Base-by-base conservation (phyloP, 2,888 invertebrate species). In the Lasioglossum oenotherae region DNA sequence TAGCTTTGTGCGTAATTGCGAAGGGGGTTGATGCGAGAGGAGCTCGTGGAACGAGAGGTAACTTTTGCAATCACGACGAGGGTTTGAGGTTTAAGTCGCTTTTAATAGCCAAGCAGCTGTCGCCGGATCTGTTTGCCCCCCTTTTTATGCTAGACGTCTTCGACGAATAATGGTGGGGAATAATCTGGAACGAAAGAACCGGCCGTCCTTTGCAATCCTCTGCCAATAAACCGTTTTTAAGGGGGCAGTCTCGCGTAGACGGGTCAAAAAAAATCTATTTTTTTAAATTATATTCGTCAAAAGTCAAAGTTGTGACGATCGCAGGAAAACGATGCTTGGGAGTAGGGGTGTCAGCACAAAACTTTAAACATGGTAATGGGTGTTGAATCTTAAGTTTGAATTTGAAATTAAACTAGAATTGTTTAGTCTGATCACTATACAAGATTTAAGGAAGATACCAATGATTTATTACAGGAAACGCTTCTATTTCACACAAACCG, bases 91-190 rank as follows among this genome's bases (percentile, higher is more conserved):
- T 91, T 94, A 94, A 95, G 95, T 94, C 94, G 93, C 92, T 94
- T 94, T 95, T 95, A 94, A 95, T 95, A 94, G 93, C 94, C 92
- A 92, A 91, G 90, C 90, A 94, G 94, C 94, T 94, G 95, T 93
- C 92, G 93, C 91, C 91, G 87, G 89, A 90, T 91, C 92, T 93
- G 91, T 90, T 91, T 89, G 89, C 82, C 89, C 81, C 81, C 86
- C 86, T 90, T 90, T 90, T 90, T 91, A 88, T 91, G 78, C 84
- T 73, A 87, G 84, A 88, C 87, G 85, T 91, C 90, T 90, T 90
- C 84, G 88, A 75, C 90, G 91, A 91, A 90, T 91, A 90, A 91
- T 90, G 90, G 81, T 78, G 80, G 87, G 85, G 90, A 91, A 91
- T 91, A 91, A 91, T 91, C 90, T 85, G 86, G 78, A 86, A 87